Conservation (phyloP, 2,113 vertebrate species). For the Propithecus coquereli region DNA sequence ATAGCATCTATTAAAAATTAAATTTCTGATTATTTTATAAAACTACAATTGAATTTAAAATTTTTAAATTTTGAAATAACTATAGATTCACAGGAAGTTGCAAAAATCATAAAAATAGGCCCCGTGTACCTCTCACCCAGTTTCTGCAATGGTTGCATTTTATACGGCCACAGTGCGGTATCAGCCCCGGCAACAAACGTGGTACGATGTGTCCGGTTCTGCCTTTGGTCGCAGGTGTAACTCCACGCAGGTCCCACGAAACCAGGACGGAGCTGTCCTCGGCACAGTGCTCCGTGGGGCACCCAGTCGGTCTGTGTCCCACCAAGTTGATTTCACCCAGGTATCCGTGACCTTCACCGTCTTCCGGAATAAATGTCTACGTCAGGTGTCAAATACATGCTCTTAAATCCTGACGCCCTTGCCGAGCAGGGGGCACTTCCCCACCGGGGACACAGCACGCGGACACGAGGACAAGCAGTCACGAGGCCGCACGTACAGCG, state of each 20-base stretch:
- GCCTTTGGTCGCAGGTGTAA: neutral
- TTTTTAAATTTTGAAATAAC: neutral
- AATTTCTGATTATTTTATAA: neutral
- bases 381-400: neutral
- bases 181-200: neutral
- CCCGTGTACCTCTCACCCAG: neutral
- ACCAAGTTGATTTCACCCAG: no score
- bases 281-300: neutral
- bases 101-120: neutral
- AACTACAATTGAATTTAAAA: neutral
- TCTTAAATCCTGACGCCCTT: neutral
- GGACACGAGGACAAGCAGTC: no score
- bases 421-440: neutral
- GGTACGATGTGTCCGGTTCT: neutral
- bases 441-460: neutral
- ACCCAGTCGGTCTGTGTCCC: no score
- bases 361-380: neutral
- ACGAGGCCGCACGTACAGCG: no score
- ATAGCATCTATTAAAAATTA: neutral
- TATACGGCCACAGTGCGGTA: neutral
- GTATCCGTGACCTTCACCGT: no score
- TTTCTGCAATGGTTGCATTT: neutral
- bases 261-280: neutral
- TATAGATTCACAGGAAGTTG: neutral
- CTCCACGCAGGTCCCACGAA: neutral